Evolutionary conservation across 2,888 invertebrate species (phyloP), one percentile per base, ranked within the genome.

Genomic region (Helicoverpa assulta): DNA sequence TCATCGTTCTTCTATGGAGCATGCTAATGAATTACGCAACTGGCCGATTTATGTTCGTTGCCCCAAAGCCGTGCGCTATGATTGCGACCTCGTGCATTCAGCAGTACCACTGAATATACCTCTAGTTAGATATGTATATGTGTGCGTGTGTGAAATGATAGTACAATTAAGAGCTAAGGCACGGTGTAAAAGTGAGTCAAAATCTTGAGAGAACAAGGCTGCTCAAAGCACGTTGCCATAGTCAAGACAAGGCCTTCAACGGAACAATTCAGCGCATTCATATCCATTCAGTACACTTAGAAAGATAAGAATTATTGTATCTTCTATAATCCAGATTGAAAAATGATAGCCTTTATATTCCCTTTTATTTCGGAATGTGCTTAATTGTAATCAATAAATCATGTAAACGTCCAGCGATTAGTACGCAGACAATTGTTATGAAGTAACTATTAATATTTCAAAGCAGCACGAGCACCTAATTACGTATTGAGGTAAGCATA

Each of bases 131-230:
- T 47, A 12, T 47, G n/a, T 47, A 40, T 14, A 55, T 61, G 89
- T 88, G 87, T 90, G 43, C 56, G 50, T 54, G 86, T 89, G 88
- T 92, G 91, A 60, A 14, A 57, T 93, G 92, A 93, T 92, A 92
- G 88, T 87, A 92, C 90, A 94, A 92, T 94, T 93, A 92, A 91
- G 89, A 89, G 67, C 81, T 82, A 81, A 84, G 71, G 70, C 82
- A 85, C 71, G 73, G 69, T 79, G 78, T 82, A 82, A 76, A 70
- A 85, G 85, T 85, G 85, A 88, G 84, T 87, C 88, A 89, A 90
- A 91, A 89, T 87, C 83, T 86, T 82, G 83, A 82, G 84, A 87
- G 83, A 89, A 86, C 93, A 91, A 94, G 94, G 93, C 86, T 90
- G 74, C 73, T 71, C 76, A 66, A 75, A 78, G 77, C 90, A 91